Evolutionary conservation across 2,113 vertebrate species (phyloP).

Genomic region (Mugil cephalus): DNA sequence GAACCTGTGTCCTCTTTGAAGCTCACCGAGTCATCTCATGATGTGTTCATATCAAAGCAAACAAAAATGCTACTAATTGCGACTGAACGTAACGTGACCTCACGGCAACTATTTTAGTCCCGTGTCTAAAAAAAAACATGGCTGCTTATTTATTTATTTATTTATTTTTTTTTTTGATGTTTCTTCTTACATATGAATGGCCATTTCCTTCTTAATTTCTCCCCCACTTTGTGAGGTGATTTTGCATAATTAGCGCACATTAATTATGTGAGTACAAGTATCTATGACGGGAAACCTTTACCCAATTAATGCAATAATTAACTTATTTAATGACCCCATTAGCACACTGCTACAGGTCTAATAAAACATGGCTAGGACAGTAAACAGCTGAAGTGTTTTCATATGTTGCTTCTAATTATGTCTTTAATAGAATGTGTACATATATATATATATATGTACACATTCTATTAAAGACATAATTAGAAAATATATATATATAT

Average conservation of each 20-base stretch:
- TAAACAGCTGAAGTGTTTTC: slow-evolving; percentile 5
- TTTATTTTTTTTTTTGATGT: neutral
- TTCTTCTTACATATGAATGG: too few relatives aligned
- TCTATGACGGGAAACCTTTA: slow-evolving; percentile 11
- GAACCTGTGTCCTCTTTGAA: slow-evolving; percentile 63
- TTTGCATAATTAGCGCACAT: slow-evolving; percentile 24
- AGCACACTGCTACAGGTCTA: slow-evolving; percentile 5
- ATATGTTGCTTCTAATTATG: slow-evolving; percentile 8
- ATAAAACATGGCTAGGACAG: slow-evolving; percentile 30
- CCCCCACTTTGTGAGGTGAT: neutral
- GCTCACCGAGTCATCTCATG: slow-evolving; percentile 8
- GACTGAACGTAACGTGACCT: neutral
- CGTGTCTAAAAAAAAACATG: neutral
- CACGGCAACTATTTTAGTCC: neutral
- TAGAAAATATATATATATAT: too few relatives aligned
- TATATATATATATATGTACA: too few relatives aligned
- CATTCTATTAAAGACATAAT: slow-evolving; percentile 11
- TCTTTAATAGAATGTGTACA: neutral
- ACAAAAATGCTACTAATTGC: slow-evolving; percentile 7
- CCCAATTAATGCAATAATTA: slow-evolving; percentile 29
- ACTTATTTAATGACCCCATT: slow-evolving; percentile 30
- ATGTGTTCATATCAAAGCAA: slow-evolving; percentile 44
- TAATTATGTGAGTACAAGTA: slow-evolving; percentile 5
- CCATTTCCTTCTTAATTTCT: neutral
- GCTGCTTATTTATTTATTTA: neutral